Evolutionary conservation across 1,140 invertebrate genomes (phyloP), one percentile per base, ranked within the genome.

Genomic region (Elysia chlorotica): DNA sequence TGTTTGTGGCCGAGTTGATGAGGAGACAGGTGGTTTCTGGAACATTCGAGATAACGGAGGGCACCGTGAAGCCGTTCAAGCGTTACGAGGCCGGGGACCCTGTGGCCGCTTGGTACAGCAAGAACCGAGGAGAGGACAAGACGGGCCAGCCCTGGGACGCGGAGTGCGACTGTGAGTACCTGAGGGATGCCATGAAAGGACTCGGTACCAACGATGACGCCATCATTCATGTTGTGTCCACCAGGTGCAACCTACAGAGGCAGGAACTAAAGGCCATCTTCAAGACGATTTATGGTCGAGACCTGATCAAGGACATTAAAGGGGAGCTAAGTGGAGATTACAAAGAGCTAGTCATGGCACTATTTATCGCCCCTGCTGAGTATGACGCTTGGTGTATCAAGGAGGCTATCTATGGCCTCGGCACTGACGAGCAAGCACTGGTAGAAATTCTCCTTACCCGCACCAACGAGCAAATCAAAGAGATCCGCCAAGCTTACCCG

Each of bases 241-340:
- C 92, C 77, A 91, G 96, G 79, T 94, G 93, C 73, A 95, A 96
- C 81, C 92, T 93, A 19, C 96, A 98, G 87, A 91, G 97, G 76
- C 89, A 96, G 74, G 92, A 97, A 86, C 96, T 99, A 79, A 92
- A 93, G 30, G 92, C 93, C 82, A 92, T 92, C 0, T 99, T 94
- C 88, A 98, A 98, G 89, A 95, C 94, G 61, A 90, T 93, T 73
- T 99, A 94, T 85, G 96, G 96, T 83, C 96, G 96, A 87, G 83
- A 83, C 67, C 73, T 85, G 66, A 81, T 85, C 37, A 73, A 77
- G 35, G 77, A 78, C n/a, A 54, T 85, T n/a, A 71, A 81, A 3
- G 59, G 68, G n/a, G 82, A 85, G 68, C 76, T 83, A 3, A 83
- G 82, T 73, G 82, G 82, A 4, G 77, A 85, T 65, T 83, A 83